phyloP scores from a whole-genome alignment of 2,797 vertebrate genomes.

The Leuciscus waleckii region DNA sequence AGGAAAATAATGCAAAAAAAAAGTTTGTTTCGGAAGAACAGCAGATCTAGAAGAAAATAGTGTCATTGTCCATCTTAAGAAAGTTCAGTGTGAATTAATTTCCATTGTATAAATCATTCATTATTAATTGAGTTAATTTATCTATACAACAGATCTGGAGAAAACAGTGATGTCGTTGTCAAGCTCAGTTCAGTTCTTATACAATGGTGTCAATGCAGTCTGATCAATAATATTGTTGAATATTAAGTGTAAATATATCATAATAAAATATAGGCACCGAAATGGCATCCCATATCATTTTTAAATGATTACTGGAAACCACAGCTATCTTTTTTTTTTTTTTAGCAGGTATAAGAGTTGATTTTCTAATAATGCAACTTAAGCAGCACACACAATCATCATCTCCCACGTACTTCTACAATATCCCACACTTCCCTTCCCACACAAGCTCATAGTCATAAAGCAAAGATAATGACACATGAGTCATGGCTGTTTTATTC shows the following conservation, averaged over 20 bases:
- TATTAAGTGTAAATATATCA: background rate
- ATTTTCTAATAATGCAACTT: constrained; percentile 39
- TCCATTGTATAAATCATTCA: no score
- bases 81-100: no score
- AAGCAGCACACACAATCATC: constrained; percentile 35
- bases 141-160: no score
- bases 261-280: background rate
- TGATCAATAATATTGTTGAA: no score
- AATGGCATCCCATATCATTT: background rate
- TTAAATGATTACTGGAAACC: background rate
- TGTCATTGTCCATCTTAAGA: no score
- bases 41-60: no score
- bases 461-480: constrained; percentile 45
- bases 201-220: no score
- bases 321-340: background rate
- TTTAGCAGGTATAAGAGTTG: constrained; percentile 14
- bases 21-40: no score
- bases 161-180: no score
- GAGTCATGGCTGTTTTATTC: constrained; percentile 39
- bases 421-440: constrained; percentile 32
- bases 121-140: no score
- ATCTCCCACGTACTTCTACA: constrained; percentile 31
- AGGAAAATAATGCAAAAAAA: no score
- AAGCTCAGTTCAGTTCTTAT: no score
- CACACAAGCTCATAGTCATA: constrained; percentile 35